Conservation (phyloP, 2,797 vertebrate species). For the Melanotaenia pygmaea region DNA sequence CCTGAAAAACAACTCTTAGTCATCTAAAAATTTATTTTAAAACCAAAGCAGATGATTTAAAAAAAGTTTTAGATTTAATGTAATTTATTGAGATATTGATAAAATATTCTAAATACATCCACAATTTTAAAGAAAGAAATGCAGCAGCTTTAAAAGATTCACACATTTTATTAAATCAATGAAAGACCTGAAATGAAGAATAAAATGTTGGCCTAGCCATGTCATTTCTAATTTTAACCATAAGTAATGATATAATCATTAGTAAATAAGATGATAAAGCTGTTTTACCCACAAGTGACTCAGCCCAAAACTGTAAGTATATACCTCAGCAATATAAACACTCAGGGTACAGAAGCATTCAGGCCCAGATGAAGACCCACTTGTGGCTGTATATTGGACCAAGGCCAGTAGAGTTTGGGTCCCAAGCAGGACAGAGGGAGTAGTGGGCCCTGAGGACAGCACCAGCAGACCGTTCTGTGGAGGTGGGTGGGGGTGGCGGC, state of each 20-base stretch:
- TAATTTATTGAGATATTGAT: conserved; percentile 54
- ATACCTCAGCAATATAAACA: conserved; percentile 12
- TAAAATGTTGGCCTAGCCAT: conserved; percentile 13
- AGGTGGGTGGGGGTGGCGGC: conserved; percentile 26
- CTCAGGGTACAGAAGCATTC: conserved; percentile 53
- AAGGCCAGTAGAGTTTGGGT: conserved; percentile 77
- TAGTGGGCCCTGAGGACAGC: conserved; percentile 63
- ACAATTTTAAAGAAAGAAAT: conserved; percentile 40
- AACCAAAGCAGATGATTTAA: conserved; percentile 7
- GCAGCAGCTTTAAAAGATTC: conserved; percentile 20
- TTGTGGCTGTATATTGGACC: conserved; percentile 65
- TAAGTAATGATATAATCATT: conserved; percentile 36
- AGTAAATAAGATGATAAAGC: conserved; percentile 30
- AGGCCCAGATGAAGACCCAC: conserved; percentile 52
- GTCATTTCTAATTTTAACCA: conserved; percentile 18
- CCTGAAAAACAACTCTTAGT: neutral
- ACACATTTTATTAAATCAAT: conserved; percentile 34
- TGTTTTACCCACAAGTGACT: conserved; percentile 3
- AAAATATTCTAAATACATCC: conserved; percentile 43
- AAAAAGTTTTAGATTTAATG: conserved; percentile 30
- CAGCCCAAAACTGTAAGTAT: conserved; percentile 1
- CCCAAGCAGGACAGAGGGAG: conserved; percentile 62
- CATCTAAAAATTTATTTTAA: neutral
- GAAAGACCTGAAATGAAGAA: conserved; percentile 32
- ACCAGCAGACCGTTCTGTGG: conserved; percentile 67